Conservation (phyloP, 2,888 invertebrate genomes). For the Torymus texanus region DNA sequence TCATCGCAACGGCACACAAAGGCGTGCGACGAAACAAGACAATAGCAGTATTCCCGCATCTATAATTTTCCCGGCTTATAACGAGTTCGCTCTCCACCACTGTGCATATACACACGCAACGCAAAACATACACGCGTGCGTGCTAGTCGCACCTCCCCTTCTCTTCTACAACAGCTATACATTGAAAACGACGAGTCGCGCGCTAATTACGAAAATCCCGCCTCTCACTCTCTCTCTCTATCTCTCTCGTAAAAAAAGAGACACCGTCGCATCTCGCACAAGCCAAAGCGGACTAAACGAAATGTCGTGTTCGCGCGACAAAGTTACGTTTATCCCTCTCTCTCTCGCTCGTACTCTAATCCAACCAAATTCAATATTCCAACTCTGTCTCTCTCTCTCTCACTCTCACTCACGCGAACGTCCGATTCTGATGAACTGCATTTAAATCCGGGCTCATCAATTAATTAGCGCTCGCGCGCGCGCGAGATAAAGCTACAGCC, state of each 20-base stretch:
- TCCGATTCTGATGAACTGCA: conserved; percentile 58
- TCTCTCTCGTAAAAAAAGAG: no score
- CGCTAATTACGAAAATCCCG: neutral
- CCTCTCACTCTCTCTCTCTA: no score
- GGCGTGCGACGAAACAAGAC: no score
- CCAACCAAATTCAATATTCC: conserved; percentile 51
- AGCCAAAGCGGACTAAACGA: conserved; percentile 36
- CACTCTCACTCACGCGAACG: neutral
- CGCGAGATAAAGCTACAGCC: neutral
- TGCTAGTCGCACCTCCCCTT: no score
- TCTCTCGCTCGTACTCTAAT: conserved; percentile 27
- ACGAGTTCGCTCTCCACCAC: no score
- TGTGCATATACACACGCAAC: no score
- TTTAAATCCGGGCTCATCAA: conserved; percentile 67
- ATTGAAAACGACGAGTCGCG: neutral
- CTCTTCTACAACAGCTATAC: no score
- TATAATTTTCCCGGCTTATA: no score
- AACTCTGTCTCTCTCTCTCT: conserved; percentile 10
- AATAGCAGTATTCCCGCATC: no score
- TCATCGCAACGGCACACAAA: no score
- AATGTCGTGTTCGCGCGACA: conserved; percentile 39
- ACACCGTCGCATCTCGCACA: no score
- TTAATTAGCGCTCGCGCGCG: conserved; percentile 69
- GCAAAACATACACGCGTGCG: no score
- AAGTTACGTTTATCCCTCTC: conserved; percentile 18